Conservation (phyloP, 2,113 vertebrate species). For the Cynopterus brachyotis region DNA sequence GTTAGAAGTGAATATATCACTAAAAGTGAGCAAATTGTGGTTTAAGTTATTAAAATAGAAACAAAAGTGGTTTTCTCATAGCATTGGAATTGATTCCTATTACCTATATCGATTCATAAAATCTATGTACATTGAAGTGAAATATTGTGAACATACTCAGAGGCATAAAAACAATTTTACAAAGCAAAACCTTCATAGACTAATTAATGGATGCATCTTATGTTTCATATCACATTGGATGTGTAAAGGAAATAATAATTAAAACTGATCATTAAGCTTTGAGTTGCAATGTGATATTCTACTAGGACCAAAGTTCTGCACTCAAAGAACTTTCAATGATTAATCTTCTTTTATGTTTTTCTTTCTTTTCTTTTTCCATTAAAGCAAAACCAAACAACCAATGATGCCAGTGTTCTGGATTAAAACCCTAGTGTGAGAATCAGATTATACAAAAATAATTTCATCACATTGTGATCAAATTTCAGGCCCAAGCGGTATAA, state of each 20-base stretch:
- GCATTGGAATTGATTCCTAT: neutral
- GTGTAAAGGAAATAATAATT: neutral
- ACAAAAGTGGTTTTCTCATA: neutral
- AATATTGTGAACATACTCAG: neutral
- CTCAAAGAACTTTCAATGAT: neutral
- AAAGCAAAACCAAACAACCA: neutral
- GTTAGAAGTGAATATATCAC: neutral
- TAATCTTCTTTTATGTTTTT: neutral
- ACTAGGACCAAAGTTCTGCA: neutral
- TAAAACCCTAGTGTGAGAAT: neutral
- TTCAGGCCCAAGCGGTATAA: neutral
- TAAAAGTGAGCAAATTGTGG: neutral
- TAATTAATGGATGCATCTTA: neutral
- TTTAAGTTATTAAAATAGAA: neutral
- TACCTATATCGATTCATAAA: neutral
- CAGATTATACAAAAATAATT: conserved; percentile 29
- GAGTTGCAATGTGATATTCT: neutral
- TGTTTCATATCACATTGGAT: neutral
- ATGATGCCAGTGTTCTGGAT: neutral
- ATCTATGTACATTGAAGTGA: neutral
- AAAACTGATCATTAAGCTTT: neutral
- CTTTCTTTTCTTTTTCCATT: neutral
- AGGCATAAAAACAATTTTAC: neutral
- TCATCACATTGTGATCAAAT: neutral
- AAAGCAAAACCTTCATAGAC: neutral